A percentile compares a stretch with the other conserved stretches of the same genome.
These are phyloP conservation scores for Hydrochoerus hydrochaeris DNA, from an alignment of 2,113 vertebrate species.

Conservation along the genomic window DNA sequence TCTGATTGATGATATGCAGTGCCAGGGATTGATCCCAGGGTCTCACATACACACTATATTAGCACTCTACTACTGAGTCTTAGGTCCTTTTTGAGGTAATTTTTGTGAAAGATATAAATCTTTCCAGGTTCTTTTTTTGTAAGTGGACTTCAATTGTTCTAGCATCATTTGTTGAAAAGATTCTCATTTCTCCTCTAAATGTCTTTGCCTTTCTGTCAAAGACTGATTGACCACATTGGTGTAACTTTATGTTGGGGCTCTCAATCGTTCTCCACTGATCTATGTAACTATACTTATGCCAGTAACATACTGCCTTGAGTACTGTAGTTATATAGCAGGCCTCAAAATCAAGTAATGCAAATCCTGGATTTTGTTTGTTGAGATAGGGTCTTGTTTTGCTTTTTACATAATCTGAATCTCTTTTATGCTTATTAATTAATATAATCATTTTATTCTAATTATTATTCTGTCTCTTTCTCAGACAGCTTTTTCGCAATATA, in stretches of 20 bases:
- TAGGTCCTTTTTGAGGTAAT: too few species aligned
- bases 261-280: not conserved
- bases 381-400: not conserved
- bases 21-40: not conserved
- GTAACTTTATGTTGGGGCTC: not conserved
- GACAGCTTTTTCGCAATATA: too few species aligned
- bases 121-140: not conserved
- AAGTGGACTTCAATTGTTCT: not conserved
- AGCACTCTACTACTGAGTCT: not conserved
- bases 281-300: not conserved
- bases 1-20: not conserved
- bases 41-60: not conserved
- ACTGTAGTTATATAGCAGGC: not conserved
- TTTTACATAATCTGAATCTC: not conserved
- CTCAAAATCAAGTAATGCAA: not conserved
- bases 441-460: constrained; percentile 22
- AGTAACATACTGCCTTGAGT: not conserved
- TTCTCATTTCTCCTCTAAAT: not conserved
- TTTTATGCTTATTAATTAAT: not conserved
- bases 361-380: not conserved
- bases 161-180: not conserved
- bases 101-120: not conserved
- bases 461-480: too few species aligned
- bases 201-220: not conserved
- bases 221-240: not conserved